Base-by-base conservation (phyloP, 2,888 invertebrate genomes). In the Quadroppia sp. region DNA sequence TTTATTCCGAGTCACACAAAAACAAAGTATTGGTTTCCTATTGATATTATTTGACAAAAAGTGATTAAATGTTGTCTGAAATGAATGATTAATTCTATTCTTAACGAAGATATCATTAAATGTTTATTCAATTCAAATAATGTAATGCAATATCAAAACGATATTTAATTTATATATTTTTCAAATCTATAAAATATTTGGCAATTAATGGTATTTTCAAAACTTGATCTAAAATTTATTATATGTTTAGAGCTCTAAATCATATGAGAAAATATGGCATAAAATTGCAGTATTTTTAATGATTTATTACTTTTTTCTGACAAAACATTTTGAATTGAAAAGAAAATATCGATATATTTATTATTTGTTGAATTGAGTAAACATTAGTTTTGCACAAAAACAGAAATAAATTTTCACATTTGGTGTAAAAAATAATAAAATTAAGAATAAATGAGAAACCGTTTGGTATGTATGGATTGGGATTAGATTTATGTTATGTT, bases 241-340 rank as follows among this genome's bases (percentile, higher is more conserved):
- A 50, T 50, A 17, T 13, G 7, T n/a, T 50, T 50, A 11, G 20
- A n/a, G 53, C 23, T 23, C 25, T 7, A 23, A 53, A 53, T 3
- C 53, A 3, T 36, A 4, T 7, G 9, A 36, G 20, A 50, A 50
- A 13, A 53, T 23, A 53, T 53, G 53, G 23, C 53, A 36, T 4
- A 53, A 53, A 53, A 53, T 23, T 23, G 3, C 23, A 9, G n/a
- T 9, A 4, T 50, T 53, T 53, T 25, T 53, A 53, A 53, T 53
- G 53, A 53, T 53, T 53, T 53, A 53, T 53, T 53, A 53, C 53
- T 53, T 15, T 45, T 53, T 53, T 23, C 11, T 53, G 6, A 48
- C 4, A 53, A 53, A 53, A 53, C 23, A 53, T 23, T 53, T 53
- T 4, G 6, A 23, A 23, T 11, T 45, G 6, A 45, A 4, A n/a